These are phyloP conservation scores for Bombus difficillimus DNA, from an alignment of 1,140 invertebrate genomes.

Conservation along the genomic window DNA sequence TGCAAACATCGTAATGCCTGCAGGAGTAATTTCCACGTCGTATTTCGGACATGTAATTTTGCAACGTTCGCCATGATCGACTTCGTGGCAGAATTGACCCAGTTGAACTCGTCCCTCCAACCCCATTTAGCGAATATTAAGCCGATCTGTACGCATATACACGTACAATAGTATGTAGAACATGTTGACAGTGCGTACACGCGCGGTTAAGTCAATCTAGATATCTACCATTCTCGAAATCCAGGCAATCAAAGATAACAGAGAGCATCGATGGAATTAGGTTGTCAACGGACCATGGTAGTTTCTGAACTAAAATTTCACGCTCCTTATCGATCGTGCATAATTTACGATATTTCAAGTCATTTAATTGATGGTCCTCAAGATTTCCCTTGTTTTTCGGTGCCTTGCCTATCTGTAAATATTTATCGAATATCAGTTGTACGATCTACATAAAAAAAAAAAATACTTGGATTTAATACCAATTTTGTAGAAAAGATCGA, in stretches of 20 bases:
- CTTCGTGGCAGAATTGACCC: constrained; percentile 49
- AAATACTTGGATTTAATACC: too few species aligned
- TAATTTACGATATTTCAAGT: not conserved
- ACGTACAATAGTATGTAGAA: constrained; percentile 30
- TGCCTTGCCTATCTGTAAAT: not conserved
- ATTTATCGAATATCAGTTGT: too few species aligned
- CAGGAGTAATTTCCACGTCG: not conserved
- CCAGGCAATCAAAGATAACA: constrained; percentile 45
- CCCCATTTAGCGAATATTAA: constrained; percentile 51
- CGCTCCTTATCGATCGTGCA: not conserved
- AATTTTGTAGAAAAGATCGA: too few species aligned
- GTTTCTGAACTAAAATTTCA: constrained; percentile 25
- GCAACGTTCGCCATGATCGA: constrained; percentile 37
- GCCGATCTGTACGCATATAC: constrained; percentile 37
- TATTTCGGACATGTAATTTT: constrained; percentile 33
- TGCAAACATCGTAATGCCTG: not conserved
- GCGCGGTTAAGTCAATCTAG: constrained; percentile 57
- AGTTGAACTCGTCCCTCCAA: constrained; percentile 26
- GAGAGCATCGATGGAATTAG: constrained; percentile 38
- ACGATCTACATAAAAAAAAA: too few species aligned
- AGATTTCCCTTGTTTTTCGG: not conserved
- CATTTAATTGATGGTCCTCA: not conserved
- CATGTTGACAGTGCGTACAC: constrained; percentile 54
- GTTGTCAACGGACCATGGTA: constrained; percentile 16
- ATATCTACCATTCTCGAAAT: constrained; percentile 54